Evolutionary conservation across 2,888 invertebrate genomes (phyloP).

Genomic region (Dicyrtomina minuta): DNA sequence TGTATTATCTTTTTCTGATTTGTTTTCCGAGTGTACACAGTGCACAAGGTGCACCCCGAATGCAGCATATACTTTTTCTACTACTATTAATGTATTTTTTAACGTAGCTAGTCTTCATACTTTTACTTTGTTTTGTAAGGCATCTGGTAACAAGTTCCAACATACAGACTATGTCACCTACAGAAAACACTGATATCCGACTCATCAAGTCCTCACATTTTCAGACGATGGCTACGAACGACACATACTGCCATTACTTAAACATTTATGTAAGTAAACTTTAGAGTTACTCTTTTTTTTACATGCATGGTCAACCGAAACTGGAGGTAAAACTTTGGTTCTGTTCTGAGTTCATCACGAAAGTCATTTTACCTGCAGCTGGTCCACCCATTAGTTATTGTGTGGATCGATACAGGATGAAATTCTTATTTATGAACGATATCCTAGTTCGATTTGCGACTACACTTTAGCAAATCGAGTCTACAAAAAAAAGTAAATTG

Average conservation of each 20-base stretch:
- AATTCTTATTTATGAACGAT: too few relatives aligned
- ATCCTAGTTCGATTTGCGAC: background rate
- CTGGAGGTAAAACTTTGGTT: slow-evolving; percentile 15
- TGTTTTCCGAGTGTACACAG: slow-evolving; percentile 4
- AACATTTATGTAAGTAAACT: slow-evolving; percentile 7
- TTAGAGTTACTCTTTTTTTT: background rate
- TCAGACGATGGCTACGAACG: background rate
- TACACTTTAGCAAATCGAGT: background rate
- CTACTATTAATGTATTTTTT: slow-evolving; percentile 9
- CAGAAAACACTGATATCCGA: slow-evolving; percentile 18
- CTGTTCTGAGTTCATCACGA: slow-evolving; percentile 5
- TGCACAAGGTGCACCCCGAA: slow-evolving; percentile 24
- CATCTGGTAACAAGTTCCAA: slow-evolving; percentile 33
- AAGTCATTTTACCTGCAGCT: slow-evolving; percentile 2
- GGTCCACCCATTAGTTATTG: background rate
- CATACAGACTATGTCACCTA: slow-evolving; percentile 18
- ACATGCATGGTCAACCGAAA: slow-evolving; percentile 14
- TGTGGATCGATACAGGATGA: too few relatives aligned
- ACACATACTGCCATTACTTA: background rate
- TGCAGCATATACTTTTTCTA: slow-evolving; percentile 19
- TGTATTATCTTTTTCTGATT: too few relatives aligned
- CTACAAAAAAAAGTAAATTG: background rate
- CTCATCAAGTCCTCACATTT: slow-evolving; percentile 12
- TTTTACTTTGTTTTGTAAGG: slow-evolving; percentile 37
- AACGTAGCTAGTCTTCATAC: slow-evolving; percentile 23